Evolutionary conservation across 1,140 invertebrate species (phyloP), one percentile per base, ranked within the genome.

Genomic region (Pemphigus obesinymphae): DNA sequence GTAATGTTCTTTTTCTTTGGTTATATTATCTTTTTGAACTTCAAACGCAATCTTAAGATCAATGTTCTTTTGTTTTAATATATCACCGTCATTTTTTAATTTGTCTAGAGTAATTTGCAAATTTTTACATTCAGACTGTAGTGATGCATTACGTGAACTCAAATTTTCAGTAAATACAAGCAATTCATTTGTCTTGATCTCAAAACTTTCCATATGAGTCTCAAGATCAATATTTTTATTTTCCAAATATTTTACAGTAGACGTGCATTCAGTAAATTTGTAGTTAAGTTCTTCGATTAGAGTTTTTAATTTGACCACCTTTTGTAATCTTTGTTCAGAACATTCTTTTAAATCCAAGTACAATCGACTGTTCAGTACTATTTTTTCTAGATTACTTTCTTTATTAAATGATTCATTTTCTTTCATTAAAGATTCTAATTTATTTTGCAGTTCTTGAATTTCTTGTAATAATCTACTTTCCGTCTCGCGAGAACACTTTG

Each of bases 211-310:
- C 55, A 45, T 80, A 45, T 43, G 40, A 7, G 76, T 63, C 17
- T 80, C 63, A 63, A 80, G 76, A 15, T 80, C 76, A 31, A 45
- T 80, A 63, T 80, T 80, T 61, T 43, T 55, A 80, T 80, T 63
- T 80, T 80, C 76, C 23, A 80, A 63, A 31, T 15, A 61, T 0
- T 29, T 80, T 0, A 80, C n/a, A 29, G 55, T 63, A 23, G 0
- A 31, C 5, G 15, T 29, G 3, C 15, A 29, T 31, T 80, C 37
- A 17, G 23, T 43, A 13, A 80, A 17, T n/a, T 80, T 63, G 45
- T n/a, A 3, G 5, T 80, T 80, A 13, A 80, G 10, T 11, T 80
- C 76, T 31, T 80, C 37, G 3, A 63, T 40, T 29, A 58, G 15
- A 43, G 2, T 63, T 61, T 80, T 80, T 63, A 80, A n/a, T 45